These are phyloP conservation scores for Pogonophryne albipinna DNA, from an alignment of 2,797 vertebrate species.

Conservation along the genomic window DNA sequence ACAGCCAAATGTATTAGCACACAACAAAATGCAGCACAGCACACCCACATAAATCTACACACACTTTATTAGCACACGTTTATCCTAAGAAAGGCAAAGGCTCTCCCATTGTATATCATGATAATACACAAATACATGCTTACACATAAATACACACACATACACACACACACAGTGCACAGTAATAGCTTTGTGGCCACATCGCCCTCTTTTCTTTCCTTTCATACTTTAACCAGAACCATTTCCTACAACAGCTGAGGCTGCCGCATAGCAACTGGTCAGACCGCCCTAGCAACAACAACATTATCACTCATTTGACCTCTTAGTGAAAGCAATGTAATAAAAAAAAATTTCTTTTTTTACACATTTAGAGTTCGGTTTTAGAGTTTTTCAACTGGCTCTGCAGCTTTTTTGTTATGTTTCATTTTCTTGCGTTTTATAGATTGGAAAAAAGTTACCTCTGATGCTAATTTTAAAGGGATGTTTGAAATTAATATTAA, in stretches of 20 bases:
- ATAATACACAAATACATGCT: background rate
- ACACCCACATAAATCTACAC: background rate
- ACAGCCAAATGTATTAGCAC: constrained; percentile 12
- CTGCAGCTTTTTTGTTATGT: background rate
- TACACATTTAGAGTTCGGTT: constrained; percentile 8
- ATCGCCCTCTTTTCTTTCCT: constrained; percentile 29
- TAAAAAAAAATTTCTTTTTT: constrained; percentile 31
- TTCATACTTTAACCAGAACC: constrained; percentile 47
- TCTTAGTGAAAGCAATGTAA: constrained; percentile 32
- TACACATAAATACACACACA: constrained; percentile 7
- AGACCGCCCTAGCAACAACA: constrained; percentile 61
- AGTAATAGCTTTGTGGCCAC: constrained; percentile 45
- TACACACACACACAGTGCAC: constrained; percentile 3
- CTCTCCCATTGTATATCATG: background rate
- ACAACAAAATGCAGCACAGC: constrained; percentile 8
- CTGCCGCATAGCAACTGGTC: constrained; percentile 61
- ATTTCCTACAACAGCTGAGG: constrained; percentile 63
- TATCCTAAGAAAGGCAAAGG: background rate
- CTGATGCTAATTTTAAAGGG: too few relatives aligned
- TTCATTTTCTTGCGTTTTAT: background rate
- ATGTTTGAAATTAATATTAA: background rate
- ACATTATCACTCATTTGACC: constrained; percentile 47
- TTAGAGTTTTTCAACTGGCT: background rate
- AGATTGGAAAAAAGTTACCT: background rate
- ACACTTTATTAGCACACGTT: background rate